These are phyloP conservation scores for Polietes domitor DNA, from an alignment of 2,888 invertebrate species.

Conservation along the genomic window DNA sequence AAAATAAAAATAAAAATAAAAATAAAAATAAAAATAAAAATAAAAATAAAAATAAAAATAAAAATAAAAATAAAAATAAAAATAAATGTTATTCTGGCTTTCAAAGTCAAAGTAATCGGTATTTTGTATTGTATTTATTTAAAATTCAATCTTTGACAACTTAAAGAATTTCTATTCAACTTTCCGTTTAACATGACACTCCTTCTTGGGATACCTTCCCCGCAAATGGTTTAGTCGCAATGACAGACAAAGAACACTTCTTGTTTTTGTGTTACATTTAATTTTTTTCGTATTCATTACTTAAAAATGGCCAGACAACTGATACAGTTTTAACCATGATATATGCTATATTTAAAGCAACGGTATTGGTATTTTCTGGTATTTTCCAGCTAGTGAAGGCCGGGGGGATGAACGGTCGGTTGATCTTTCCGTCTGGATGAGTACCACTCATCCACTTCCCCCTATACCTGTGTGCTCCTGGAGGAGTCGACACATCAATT, in stretches of 20 bases:
- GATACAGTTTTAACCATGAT: slow-evolving; percentile 15
- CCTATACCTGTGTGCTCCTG: background rate
- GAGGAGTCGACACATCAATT: slow-evolving; percentile 54
- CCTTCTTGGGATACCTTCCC: background rate
- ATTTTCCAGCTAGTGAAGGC: too few relatives aligned
- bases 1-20: too few relatives aligned
- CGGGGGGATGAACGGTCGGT: background rate
- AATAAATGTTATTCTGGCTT: too few relatives aligned
- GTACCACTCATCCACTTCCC: background rate
- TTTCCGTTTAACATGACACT: too few relatives aligned
- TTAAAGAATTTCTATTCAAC: too few relatives aligned
- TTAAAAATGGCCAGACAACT: background rate
- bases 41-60: too few relatives aligned
- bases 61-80: too few relatives aligned
- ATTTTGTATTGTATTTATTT: too few relatives aligned
- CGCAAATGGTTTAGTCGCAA: too few relatives aligned
- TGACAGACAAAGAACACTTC: slow-evolving; percentile 49
- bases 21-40: too few relatives aligned
- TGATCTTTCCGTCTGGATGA: background rate
- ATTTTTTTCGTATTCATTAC: background rate
- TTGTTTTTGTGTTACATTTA: slow-evolving; percentile 40
- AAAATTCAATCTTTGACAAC: too few relatives aligned
- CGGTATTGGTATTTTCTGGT: background rate
- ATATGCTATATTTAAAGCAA: background rate
- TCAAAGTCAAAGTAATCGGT: too few relatives aligned